These are phyloP conservation scores for Fregata magnificens DNA, from an alignment of 2,113 vertebrate genomes.

Conservation along the genomic window DNA sequence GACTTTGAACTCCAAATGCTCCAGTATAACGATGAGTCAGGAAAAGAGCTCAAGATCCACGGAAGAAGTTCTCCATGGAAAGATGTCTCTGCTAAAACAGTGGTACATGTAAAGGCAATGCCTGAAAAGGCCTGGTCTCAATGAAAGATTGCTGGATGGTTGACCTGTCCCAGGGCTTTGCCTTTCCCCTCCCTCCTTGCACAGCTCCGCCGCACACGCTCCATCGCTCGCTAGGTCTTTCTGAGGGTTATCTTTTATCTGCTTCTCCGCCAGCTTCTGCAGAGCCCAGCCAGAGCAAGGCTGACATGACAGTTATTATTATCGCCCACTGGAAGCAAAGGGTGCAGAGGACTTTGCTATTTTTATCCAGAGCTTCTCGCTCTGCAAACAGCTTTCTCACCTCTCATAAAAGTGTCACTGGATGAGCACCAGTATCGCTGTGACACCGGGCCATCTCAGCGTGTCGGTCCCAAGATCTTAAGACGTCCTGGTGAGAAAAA, in stretches of 20 bases:
- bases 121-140: not conserved
- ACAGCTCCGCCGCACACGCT: not conserved
- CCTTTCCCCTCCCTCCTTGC: not conserved
- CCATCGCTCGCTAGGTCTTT: not conserved
- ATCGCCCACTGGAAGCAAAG: not conserved
- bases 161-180: not conserved
- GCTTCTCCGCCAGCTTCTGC: not conserved
- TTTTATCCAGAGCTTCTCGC: not conserved
- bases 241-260: not conserved
- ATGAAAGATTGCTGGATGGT: not conserved
- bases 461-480: not conserved
- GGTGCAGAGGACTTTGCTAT: not conserved
- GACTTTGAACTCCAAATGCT: not conserved
- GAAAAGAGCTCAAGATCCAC: not conserved
- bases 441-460: not conserved
- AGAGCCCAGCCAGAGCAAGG: not conserved
- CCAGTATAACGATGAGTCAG: accelerated
- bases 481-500: not conserved
- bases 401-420: not conserved
- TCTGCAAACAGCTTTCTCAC: not conserved
- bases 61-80: not conserved
- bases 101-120: not conserved
- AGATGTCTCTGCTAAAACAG: not conserved
- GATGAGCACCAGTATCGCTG: not conserved
- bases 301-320: not conserved